phyloP scores from a whole-genome alignment of 2,888 invertebrate species.

The Sphaerophoria taeniata region DNA sequence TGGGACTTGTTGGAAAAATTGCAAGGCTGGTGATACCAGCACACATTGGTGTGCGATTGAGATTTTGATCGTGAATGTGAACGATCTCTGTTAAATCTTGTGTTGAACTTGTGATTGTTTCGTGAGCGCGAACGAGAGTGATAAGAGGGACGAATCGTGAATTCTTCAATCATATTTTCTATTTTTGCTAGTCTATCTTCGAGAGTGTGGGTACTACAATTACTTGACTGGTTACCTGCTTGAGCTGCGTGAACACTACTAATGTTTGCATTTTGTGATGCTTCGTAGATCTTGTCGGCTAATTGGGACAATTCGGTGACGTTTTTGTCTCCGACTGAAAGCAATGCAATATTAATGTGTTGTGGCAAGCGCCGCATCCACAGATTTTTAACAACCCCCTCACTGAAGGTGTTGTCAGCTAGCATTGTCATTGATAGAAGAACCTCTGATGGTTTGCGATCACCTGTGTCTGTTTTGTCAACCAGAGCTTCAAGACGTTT shows the following conservation, averaged over 20 bases:
- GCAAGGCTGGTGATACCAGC: background rate
- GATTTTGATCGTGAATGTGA: background rate
- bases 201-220: background rate
- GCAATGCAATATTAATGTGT: constrained; percentile 7
- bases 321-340: constrained; percentile 9
- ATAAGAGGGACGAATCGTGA: background rate
- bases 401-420: background rate
- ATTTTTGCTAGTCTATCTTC: background rate
- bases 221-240: background rate
- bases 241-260: background rate
- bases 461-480: constrained; percentile 18
- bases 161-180: background rate
- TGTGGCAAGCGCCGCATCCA: constrained; percentile 18
- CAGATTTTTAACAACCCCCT: constrained; percentile 12
- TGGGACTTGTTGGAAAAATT: background rate
- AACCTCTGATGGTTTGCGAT: constrained; percentile 21
- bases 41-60: background rate
- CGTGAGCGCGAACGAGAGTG: background rate
- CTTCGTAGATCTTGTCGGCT: constrained; percentile 43
- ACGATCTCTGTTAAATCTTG: background rate
- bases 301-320: constrained; percentile 8
- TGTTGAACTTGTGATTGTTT: background rate
- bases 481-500: background rate
- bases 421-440: background rate
- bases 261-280: background rate